Percentiles rank a stretch among this genome's conserved stretches.
Evolutionary conservation across 2,888 invertebrate genomes (phyloP).

Genomic region (Metallyticus violacea): DNA sequence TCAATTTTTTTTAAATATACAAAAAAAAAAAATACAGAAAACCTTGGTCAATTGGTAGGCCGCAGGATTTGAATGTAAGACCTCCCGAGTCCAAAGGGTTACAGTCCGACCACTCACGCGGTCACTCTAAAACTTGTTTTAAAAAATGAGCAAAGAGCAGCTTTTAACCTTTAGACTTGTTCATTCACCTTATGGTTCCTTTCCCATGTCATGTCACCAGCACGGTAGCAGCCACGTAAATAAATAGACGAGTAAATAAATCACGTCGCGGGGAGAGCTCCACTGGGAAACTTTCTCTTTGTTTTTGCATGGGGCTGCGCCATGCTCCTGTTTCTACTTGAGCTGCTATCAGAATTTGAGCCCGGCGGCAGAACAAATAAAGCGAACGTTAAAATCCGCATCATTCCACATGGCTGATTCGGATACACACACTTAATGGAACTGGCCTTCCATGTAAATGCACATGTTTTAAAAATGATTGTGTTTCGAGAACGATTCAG

Average conservation of each 20-base stretch:
- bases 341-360: neutral
- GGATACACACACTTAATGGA: neutral
- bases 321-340: neutral
- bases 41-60: too few relatives aligned
- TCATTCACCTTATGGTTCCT: neutral
- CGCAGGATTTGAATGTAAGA: too few relatives aligned
- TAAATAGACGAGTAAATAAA: neutral
- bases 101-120: too few relatives aligned
- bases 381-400: neutral
- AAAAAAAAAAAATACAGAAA: too few relatives aligned
- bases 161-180: neutral
- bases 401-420: neutral
- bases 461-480: neutral
- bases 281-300: neutral
- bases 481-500: neutral
- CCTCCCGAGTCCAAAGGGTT: too few relatives aligned
- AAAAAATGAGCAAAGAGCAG: too few relatives aligned
- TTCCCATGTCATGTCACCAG: neutral
- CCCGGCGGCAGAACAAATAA: neutral
- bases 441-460: neutral
- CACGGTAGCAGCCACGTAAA: neutral
- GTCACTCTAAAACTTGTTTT: too few relatives aligned
- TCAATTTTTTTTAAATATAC: too few relatives aligned
- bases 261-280: neutral
- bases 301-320: neutral